Percentiles rank a stretch among this genome's conserved stretches.
Conservation (phyloP, 2,797 vertebrate genomes). For the Bovichtus variegatus region DNA sequence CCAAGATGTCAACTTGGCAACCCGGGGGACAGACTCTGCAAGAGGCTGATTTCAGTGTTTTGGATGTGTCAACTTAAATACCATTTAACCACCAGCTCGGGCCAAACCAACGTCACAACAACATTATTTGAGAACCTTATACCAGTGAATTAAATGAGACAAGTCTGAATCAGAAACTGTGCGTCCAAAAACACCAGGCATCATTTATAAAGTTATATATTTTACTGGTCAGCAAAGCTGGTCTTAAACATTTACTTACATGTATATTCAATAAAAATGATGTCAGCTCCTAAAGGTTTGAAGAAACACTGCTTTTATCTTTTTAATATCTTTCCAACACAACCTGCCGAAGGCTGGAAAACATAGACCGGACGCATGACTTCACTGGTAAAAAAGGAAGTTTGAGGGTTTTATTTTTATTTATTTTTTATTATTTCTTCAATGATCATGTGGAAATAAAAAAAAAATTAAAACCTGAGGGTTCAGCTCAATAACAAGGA, state of each 20-base stretch:
- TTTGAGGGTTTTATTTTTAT: no score
- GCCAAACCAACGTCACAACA: neutral
- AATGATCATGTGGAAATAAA: neutral
- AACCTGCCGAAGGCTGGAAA: no score
- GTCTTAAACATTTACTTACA: neutral
- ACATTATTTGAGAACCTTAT: neutral
- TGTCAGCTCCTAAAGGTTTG: no score
- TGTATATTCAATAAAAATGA: no score
- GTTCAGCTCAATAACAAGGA: neutral
- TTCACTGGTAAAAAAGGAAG: neutral
- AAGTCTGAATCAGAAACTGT: neutral
- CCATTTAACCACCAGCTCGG: constrained; percentile 10
- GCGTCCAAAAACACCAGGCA: neutral
- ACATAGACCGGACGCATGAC: neutral
- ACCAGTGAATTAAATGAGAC: neutral
- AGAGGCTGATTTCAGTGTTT: constrained; percentile 28
- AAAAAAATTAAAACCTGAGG: neutral
- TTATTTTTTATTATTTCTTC: no score
- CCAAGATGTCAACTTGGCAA: constrained; percentile 7
- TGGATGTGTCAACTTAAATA: constrained; percentile 3
- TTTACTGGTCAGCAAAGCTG: neutral
- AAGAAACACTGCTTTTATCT: neutral
- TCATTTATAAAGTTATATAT: constrained; percentile 1
- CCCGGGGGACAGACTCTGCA: constrained; percentile 1
- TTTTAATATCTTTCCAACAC: neutral